Conservation (phyloP, 2,888 invertebrate species). For the Carabus problematicus region DNA sequence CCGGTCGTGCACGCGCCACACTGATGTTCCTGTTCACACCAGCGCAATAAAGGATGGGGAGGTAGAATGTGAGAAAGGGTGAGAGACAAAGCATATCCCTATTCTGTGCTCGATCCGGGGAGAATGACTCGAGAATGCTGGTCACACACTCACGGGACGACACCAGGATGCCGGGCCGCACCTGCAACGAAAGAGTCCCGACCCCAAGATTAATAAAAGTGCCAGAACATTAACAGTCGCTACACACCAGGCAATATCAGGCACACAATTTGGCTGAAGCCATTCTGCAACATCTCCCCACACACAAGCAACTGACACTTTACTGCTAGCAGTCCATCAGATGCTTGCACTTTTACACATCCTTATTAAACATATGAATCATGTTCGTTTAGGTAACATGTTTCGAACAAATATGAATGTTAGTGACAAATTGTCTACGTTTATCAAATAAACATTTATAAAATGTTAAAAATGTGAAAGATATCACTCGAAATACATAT, state of each 20-base stretch:
- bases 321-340: background rate
- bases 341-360: slow-evolving; percentile 16
- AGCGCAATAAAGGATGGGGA: background rate
- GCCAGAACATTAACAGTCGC: slow-evolving; percentile 42
- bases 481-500: too few relatives aligned
- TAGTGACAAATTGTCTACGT: background rate
- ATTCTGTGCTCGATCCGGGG: slow-evolving; percentile 3
- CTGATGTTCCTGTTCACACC: too few relatives aligned
- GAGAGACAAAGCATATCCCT: slow-evolving; percentile 9
- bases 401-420: background rate
- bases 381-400: background rate
- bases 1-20: too few relatives aligned
- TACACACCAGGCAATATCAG: slow-evolving; percentile 41
- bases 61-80: slow-evolving; percentile 8
- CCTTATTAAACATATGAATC: background rate
- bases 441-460: background rate
- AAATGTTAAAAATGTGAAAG: too few relatives aligned
- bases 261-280: slow-evolving; percentile 31
- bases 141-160: slow-evolving; percentile 13
- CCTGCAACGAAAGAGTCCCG: slow-evolving; percentile 37
- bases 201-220: slow-evolving; percentile 43
- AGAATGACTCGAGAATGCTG: slow-evolving; percentile 4
- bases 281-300: slow-evolving; percentile 30
- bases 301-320: slow-evolving; percentile 13
- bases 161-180: slow-evolving; percentile 16